Evolutionary conservation across 2,113 vertebrate species (phyloP).

Genomic region (Osmerus eperlanus): DNA sequence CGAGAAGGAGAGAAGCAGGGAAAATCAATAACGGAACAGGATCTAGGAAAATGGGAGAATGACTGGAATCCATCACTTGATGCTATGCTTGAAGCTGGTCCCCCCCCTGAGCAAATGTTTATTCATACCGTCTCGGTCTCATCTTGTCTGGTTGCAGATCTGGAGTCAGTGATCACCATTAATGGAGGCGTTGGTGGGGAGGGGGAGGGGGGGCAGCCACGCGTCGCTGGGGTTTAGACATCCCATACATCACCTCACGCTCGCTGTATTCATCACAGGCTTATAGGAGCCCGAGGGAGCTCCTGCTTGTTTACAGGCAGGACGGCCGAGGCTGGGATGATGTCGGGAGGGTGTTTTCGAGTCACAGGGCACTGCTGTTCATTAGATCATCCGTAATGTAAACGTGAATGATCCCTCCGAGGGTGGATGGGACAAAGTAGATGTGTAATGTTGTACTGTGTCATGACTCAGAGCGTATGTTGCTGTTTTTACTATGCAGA

Average conservation of each 20-base stretch:
- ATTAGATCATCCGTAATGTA: too few species aligned
- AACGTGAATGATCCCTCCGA: too few species aligned
- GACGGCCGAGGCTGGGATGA: not conserved
- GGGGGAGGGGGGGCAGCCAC: slow-evolving; percentile 16
- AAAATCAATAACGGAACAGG: slow-evolving; percentile 19
- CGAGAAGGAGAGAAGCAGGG: slow-evolving; percentile 5
- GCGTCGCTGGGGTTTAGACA: slow-evolving; percentile 27
- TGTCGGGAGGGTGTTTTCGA: too few species aligned
- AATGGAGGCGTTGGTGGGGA: slow-evolving; percentile 21
- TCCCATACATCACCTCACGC: slow-evolving; percentile 40
- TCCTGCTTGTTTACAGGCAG: not conserved
- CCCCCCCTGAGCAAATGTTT: slow-evolving; percentile 7
- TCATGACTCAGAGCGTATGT: too few species aligned
- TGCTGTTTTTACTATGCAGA: too few species aligned
- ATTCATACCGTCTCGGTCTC: slow-evolving; percentile 42
- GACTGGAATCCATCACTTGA: slow-evolving; percentile 13
- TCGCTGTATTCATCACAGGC: slow-evolving; percentile 17
- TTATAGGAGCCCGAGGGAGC: not conserved
- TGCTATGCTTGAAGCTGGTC: not conserved
- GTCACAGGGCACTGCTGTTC: too few species aligned
- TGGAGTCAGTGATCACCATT: slow-evolving; percentile 42
- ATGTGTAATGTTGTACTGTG: too few species aligned
- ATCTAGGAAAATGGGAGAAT: not conserved
- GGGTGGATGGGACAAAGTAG: too few species aligned
- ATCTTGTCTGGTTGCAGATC: slow-evolving; percentile 35